Evolutionary conservation across 2,113 vertebrate genomes (phyloP).

Genomic region (Hylia prasina): DNA sequence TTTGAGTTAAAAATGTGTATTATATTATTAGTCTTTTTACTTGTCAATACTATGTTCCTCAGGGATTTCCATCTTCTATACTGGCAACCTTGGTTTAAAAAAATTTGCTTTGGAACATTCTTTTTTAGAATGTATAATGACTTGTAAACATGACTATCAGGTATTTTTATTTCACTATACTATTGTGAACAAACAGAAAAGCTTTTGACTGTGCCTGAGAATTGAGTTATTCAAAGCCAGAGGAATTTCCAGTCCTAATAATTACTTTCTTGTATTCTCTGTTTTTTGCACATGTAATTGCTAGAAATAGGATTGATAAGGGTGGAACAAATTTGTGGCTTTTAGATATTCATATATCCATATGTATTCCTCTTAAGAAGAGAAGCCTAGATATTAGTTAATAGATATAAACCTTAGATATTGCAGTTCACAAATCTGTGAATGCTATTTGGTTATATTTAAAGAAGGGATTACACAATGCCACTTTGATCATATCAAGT

Average conservation of each 20-base stretch:
- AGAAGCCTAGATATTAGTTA: background rate
- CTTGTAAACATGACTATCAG: background rate
- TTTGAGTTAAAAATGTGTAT: background rate
- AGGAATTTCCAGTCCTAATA: background rate
- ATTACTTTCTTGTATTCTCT: background rate
- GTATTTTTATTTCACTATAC: background rate
- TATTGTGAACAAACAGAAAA: background rate
- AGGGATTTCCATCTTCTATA: background rate
- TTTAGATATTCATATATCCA: background rate
- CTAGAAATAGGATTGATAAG: background rate
- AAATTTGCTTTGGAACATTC: background rate
- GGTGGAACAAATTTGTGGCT: background rate
- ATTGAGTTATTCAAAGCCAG: background rate
- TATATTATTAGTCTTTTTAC: background rate
- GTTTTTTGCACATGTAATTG: background rate
- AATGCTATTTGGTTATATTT: background rate
- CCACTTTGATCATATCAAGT: background rate
- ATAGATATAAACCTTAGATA: background rate
- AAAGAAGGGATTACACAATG: background rate
- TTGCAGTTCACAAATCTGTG: background rate
- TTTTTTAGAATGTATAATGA: background rate
- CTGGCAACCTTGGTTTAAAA: background rate
- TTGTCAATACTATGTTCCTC: background rate
- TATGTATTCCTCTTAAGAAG: background rate
- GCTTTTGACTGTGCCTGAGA: background rate